Percentiles rank a stretch among this genome's conserved stretches.
Conservation (phyloP, 2,888 invertebrate genomes). For the Hydrotaea diabolus region DNA sequence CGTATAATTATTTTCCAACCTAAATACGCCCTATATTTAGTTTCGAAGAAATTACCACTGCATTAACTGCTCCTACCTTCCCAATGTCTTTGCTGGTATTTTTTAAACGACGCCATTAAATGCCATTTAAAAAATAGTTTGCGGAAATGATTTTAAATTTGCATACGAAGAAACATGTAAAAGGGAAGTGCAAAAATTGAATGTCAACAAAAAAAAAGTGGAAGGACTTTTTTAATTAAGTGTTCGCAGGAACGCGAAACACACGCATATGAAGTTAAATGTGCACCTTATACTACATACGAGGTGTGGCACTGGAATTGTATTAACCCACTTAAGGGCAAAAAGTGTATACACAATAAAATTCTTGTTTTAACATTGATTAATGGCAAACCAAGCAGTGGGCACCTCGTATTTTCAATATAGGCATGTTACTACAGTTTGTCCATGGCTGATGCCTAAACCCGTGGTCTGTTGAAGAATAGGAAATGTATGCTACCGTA, state of each 20-base stretch:
- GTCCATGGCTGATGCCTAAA: background rate
- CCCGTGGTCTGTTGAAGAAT: background rate
- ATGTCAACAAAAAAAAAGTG: too few relatives aligned
- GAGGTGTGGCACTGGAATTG: too few relatives aligned
- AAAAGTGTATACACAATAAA: too few relatives aligned
- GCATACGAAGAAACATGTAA: slow-evolving; percentile 17
- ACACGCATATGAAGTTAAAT: too few relatives aligned
- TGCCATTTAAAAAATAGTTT: slow-evolving; percentile 10
- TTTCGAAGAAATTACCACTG: background rate
- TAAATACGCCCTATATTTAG: background rate
- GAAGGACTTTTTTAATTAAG: slow-evolving; percentile 12
- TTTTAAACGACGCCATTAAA: background rate
- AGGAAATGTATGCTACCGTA: background rate
- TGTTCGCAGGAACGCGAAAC: background rate
- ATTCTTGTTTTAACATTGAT: too few relatives aligned
- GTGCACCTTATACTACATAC: too few relatives aligned
- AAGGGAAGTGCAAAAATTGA: too few relatives aligned
- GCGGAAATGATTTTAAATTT: slow-evolving; percentile 40
- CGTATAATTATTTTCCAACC: background rate
- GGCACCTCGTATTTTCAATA: too few relatives aligned
- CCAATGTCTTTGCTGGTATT: background rate
- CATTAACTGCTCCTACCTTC: background rate
- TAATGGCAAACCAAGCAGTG: too few relatives aligned
- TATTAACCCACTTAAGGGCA: background rate
- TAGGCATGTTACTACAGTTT: too few relatives aligned